Percentiles rank a stretch among this genome's conserved stretches.
Conservation (phyloP, 1,140 invertebrate genomes). For the Telenomus remus region DNA sequence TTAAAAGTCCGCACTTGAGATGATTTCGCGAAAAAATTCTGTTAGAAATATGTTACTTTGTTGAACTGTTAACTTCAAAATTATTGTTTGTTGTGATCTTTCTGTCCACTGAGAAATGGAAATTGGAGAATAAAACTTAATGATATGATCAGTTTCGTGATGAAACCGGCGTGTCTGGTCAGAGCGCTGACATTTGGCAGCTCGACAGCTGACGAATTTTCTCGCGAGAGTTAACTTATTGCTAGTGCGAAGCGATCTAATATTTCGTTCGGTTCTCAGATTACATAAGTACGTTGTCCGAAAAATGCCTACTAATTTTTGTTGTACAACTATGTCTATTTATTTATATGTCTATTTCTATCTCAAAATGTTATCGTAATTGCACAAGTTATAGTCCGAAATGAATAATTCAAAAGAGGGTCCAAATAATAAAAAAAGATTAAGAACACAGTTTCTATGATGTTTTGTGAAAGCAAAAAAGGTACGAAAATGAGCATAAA, state of each 20-base stretch:
- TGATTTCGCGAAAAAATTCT: too few species aligned
- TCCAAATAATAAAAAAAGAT: too few species aligned
- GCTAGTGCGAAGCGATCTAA: constrained; percentile 9
- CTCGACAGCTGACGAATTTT: constrained; percentile 50
- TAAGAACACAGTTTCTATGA: too few species aligned
- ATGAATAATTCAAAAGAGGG: too few species aligned
- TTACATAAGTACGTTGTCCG: constrained; percentile 6
- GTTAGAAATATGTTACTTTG: too few species aligned
- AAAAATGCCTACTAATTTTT: neutral
- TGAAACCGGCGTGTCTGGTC: constrained; percentile 39
- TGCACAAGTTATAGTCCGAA: too few species aligned
- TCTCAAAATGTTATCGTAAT: too few species aligned
- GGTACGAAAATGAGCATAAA: constrained; percentile 64
- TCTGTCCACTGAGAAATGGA: constrained; percentile 39
- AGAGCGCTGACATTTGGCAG: constrained; percentile 47
- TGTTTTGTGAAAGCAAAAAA: neutral
- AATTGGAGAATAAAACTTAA: constrained; percentile 45
- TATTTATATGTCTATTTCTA: too few species aligned
- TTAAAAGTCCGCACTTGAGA: too few species aligned
- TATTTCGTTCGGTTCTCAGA: constrained; percentile 35
- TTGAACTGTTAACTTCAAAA: too few species aligned
- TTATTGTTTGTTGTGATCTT: constrained; percentile 1
- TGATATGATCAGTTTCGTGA: constrained; percentile 43
- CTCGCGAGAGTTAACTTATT: constrained; percentile 47
- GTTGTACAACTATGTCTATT: too few species aligned